Conservation (phyloP, 1,140 invertebrate genomes). For the Tribolium castaneum region DNA sequence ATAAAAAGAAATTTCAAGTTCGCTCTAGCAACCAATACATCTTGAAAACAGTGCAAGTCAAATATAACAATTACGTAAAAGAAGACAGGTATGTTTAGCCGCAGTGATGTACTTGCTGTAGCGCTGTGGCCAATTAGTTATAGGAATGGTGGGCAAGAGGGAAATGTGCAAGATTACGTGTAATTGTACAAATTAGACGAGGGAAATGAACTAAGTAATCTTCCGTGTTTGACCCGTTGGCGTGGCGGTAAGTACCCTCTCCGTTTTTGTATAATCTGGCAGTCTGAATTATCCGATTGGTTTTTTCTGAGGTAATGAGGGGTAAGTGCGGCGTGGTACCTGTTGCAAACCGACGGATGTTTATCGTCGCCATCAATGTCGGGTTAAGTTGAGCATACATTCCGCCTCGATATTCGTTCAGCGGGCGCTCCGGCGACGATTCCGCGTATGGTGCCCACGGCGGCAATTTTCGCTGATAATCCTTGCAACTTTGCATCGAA, state of each 20-base stretch:
- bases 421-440: conserved; percentile 5
- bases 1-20: too few relatives aligned
- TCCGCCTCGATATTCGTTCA: conserved; percentile 36
- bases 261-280: conserved; percentile 46
- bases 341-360: conserved; percentile 55
- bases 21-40: too few relatives aligned
- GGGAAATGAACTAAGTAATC: conserved; percentile 33
- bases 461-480: conserved; percentile 16
- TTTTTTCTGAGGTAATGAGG: conserved; percentile 54
- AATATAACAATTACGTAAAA: too few relatives aligned
- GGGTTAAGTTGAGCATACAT: conserved; percentile 53
- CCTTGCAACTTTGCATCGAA: conserved; percentile 14
- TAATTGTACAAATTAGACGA: neutral
- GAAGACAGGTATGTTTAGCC: neutral
- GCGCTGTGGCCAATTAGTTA: neutral
- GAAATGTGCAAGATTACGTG: neutral
- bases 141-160: neutral
- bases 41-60: too few relatives aligned
- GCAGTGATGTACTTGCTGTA: neutral
- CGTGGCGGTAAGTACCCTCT: conserved; percentile 30
- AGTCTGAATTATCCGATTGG: conserved; percentile 45
- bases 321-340: conserved; percentile 49
- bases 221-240: conserved; percentile 26
- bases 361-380: conserved; percentile 55
- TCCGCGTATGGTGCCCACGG: conserved; percentile 1